Evolutionary conservation across 2,797 vertebrate genomes (phyloP).

Genomic region (Myotis daubentonii): DNA sequence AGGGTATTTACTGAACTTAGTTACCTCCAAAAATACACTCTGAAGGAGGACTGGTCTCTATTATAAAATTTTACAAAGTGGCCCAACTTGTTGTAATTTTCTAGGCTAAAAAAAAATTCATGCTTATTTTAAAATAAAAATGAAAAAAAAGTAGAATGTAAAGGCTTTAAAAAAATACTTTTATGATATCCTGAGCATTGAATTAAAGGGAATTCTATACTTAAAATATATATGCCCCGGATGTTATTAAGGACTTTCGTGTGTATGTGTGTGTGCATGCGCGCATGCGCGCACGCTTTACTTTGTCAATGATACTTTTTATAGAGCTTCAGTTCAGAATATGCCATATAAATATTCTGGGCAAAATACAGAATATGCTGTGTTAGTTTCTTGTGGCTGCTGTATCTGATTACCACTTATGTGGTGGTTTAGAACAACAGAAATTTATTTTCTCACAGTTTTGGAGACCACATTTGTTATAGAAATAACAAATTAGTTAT

Average conservation of each 20-base stretch:
- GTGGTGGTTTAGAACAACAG: neutral
- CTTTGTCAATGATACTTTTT: neutral
- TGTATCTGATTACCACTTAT: neutral
- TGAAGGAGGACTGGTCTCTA: neutral
- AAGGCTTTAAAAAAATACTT: neutral
- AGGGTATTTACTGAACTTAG: neutral
- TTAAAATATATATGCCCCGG: neutral
- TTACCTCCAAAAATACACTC: neutral
- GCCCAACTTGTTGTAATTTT: neutral
- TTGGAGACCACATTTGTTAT: neutral
- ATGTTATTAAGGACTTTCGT: neutral
- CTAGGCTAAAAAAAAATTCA: neutral
- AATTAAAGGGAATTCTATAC: neutral
- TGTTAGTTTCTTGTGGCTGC: neutral
- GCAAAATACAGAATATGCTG: neutral
- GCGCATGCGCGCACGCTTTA: no score
- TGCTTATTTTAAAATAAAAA: neutral
- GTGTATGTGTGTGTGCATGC: neutral
- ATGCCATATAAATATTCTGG: neutral
- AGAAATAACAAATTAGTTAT: no score
- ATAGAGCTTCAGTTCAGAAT: neutral
- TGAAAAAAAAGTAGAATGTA: neutral
- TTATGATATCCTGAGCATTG: neutral
- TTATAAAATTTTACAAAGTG: neutral
- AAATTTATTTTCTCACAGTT: neutral